Evolutionary conservation across 2,888 invertebrate species (phyloP).

Genomic region (Dicyrtoma fusca): DNA sequence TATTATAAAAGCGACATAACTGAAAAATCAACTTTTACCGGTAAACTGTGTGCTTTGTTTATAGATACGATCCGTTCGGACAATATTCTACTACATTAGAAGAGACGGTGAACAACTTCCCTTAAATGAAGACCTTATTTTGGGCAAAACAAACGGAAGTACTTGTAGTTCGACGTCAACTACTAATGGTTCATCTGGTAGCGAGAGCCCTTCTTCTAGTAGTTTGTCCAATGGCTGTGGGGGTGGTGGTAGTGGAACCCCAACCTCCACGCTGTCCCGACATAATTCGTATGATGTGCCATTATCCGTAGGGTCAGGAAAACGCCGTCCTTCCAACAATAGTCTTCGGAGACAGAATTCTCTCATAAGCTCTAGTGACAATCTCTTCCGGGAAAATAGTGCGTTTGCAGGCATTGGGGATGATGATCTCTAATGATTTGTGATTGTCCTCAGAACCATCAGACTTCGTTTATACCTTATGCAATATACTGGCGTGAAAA

Average conservation of each 20-base stretch:
- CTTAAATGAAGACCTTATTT: constrained; percentile 49
- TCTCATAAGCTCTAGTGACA: constrained; percentile 53
- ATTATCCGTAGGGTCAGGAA: constrained; percentile 35
- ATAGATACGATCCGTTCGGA: constrained; percentile 50
- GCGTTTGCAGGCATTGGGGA: constrained; percentile 95
- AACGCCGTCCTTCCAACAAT: constrained; percentile 54
- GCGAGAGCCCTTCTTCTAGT: constrained; percentile 51
- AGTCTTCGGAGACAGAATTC: constrained; percentile 51
- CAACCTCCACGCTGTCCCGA: constrained; percentile 56
- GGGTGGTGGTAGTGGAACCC: constrained; percentile 47
- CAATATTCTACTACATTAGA: constrained; percentile 52
- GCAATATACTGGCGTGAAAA: too few species aligned
- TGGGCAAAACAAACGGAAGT: constrained; percentile 34
- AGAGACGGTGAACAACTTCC: constrained; percentile 53
- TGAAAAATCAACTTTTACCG: too few species aligned
- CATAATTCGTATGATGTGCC: constrained; percentile 56
- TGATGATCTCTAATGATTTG: constrained; percentile 84
- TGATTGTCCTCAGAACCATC: constrained; percentile 55
- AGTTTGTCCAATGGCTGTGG: constrained; percentile 50
- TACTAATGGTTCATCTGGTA: constrained; percentile 52
- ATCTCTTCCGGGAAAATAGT: constrained; percentile 73
- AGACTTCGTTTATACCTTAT: too few species aligned
- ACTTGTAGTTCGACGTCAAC: constrained; percentile 36
- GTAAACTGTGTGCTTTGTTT: background rate
- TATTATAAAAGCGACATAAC: too few species aligned